Evolutionary conservation across 2,888 invertebrate species (phyloP), one percentile per base, ranked within the genome.

Genomic region (Eupithecia insigniata): DNA sequence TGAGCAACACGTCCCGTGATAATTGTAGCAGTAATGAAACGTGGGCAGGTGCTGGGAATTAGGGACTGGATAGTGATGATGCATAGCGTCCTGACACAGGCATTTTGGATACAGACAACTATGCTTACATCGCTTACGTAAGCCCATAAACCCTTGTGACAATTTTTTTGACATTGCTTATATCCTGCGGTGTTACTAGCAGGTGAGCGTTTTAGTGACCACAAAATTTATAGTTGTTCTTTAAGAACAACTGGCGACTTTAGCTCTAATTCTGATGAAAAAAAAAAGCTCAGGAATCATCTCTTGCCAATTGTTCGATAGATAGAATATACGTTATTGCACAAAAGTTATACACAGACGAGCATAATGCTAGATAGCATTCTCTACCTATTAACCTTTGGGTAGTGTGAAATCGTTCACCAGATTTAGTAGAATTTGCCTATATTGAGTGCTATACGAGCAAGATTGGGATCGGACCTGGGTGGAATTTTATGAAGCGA

Each of bases 11-110:
- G 69, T 70, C 26, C 70, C 62, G 69, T 18, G 71, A 71, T 82
- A 84, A 85, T 83, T 85, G 82, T 79, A 69, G 62, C 55, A 65
- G 79, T 85, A 82, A 86, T 83, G 74, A 82, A 82, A 79, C 76
- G 80, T 70, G 75, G 77, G 84, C 85, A 85, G 87, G 84, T 86
- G 86, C 78, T 70, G 79, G 75, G 80, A 82, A 84, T 85, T 85
- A 69, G 26, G 58, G 67, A 66, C 68, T 32, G 36, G 36, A 69
- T 36, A 73, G 67, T 36, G 39, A 66, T 58, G 69, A 66, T 71
- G 58, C 66, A 71, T 71, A 30, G 61, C n/a, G 14, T 26, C 58
- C 62, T 61, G 39, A 58, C 69, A 66, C 4, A 30, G 28, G 32
- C 62, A 22, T 61, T 66, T 28, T 67, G 62, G 16, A 60, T 16